Percentiles rank a stretch among this genome's conserved stretches.
Conservation (phyloP, 2,888 invertebrate genomes). For the Drosophila maculinotata region DNA sequence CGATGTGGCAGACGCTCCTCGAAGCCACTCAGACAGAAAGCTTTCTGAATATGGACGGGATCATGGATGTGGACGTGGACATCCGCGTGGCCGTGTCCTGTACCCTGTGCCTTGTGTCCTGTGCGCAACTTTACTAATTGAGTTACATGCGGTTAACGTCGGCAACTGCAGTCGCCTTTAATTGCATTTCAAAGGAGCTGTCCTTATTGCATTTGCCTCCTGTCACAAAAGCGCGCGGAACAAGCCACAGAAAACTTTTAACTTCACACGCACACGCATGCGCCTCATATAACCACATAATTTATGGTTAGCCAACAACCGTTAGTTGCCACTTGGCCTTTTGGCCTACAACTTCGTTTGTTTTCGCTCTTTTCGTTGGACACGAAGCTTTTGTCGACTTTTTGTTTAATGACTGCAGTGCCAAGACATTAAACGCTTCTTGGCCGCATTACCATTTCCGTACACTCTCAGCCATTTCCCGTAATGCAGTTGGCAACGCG, state of each 20-base stretch:
- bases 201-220: slow-evolving; percentile 54
- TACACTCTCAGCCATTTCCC: slow-evolving; percentile 31
- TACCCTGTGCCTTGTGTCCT: neutral
- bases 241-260: neutral
- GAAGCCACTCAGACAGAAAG: slow-evolving; percentile 24
- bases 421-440: slow-evolving; percentile 73
- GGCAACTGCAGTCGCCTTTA: slow-evolving; percentile 65
- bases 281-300: slow-evolving; percentile 28
- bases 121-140: slow-evolving; percentile 72
- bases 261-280: slow-evolving; percentile 27
- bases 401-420: slow-evolving; percentile 71
- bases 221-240: slow-evolving; percentile 12
- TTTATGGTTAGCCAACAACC: slow-evolving; percentile 61
- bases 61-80: slow-evolving; percentile 5
- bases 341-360: slow-evolving; percentile 17
- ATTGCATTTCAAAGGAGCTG: slow-evolving; percentile 70
- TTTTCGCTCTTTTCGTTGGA: slow-evolving; percentile 6
- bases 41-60: slow-evolving; percentile 18
- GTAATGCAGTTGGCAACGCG: slow-evolving; percentile 68
- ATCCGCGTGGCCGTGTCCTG: slow-evolving; percentile 15
- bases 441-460: slow-evolving; percentile 73
- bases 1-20: slow-evolving; percentile 25
- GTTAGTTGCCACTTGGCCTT: slow-evolving; percentile 51
- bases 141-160: slow-evolving; percentile 63
- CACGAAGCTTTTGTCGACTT: slow-evolving; percentile 63